Evolutionary conservation across 2,888 invertebrate species (phyloP).

Genomic region (Brachyopa scutellaris): DNA sequence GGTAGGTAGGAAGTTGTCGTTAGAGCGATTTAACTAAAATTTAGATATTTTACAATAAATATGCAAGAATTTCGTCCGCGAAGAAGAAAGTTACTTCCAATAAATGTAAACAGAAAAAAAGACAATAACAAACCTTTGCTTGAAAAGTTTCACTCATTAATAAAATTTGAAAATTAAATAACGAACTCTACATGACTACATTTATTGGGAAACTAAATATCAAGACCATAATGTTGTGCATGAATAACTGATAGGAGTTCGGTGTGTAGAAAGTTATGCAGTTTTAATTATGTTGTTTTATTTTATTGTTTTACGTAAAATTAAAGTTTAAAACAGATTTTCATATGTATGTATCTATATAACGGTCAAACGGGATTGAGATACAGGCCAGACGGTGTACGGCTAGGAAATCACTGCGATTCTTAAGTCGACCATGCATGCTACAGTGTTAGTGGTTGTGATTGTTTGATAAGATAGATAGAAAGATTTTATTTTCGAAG

Average conservation of each 20-base stretch:
- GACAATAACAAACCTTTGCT: slow-evolving; percentile 23
- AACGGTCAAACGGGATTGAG: no score
- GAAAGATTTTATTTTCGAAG: no score
- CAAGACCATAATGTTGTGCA: neutral
- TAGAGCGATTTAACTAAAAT: neutral
- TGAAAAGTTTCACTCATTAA: slow-evolving; percentile 61
- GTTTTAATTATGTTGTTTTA: slow-evolving; percentile 12
- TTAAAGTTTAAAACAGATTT: neutral
- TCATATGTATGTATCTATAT: no score
- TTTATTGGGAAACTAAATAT: neutral
- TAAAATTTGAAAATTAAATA: slow-evolving; percentile 48
- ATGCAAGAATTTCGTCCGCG: slow-evolving; percentile 42
- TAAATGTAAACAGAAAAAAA: neutral
- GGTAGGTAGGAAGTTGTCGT: neutral
- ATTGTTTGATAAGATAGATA: no score
- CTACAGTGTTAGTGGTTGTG: no score
- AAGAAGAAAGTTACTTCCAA: slow-evolving; percentile 44
- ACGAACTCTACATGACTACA: neutral
- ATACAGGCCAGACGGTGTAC: no score
- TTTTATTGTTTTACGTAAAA: neutral
- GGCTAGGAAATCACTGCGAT: no score
- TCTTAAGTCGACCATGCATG: no score
- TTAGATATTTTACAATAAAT: slow-evolving; percentile 21
- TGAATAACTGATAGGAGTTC: neutral
- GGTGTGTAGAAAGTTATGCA: slow-evolving; percentile 8